These are phyloP conservation scores for Gymnocypris eckloni DNA, from an alignment of 2,797 vertebrate species.

Conservation along the genomic window DNA sequence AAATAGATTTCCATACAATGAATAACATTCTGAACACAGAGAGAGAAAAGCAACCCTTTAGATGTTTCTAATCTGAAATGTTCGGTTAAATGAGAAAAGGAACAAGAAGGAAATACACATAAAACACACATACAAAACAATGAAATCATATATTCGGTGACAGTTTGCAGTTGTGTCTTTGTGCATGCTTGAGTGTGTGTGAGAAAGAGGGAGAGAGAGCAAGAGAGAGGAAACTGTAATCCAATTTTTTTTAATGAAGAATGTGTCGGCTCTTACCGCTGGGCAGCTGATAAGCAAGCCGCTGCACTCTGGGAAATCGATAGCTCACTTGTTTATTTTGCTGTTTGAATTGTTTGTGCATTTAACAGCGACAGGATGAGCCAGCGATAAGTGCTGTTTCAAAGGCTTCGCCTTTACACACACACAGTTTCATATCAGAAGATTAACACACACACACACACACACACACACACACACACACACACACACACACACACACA, in stretches of 20 bases:
- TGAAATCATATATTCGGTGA: not conserved
- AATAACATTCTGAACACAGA: not conserved
- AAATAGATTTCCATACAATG: not conserved
- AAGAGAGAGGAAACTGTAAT: conserved; percentile 81
- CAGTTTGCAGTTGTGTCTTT: conserved; percentile 6
- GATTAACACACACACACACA: conserved; percentile 72
- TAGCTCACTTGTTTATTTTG: conserved; percentile 89
- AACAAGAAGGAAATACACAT: not conserved
- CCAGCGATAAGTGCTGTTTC: no score
- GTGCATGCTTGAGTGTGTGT: not conserved
- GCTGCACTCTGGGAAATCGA: conserved; percentile 87
- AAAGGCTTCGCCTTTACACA: conserved; percentile 65
- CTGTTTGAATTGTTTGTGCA: conserved; percentile 88
- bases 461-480: conserved; percentile 47
- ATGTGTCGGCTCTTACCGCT: conserved; percentile 81
- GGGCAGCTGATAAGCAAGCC: conserved; percentile 83
- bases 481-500: conserved; percentile 60
- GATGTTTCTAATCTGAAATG: not conserved
- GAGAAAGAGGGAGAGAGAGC: not conserved
- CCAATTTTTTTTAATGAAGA: conserved; percentile 90
- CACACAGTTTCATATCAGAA: conserved; percentile 72
- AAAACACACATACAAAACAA: not conserved
- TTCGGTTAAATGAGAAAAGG: not conserved
- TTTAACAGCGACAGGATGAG: conserved; percentile 47
- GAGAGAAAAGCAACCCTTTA: not conserved